Evolutionary conservation across 1,140 invertebrate species (phyloP).

Genomic region (Berghia stephanieae): DNA sequence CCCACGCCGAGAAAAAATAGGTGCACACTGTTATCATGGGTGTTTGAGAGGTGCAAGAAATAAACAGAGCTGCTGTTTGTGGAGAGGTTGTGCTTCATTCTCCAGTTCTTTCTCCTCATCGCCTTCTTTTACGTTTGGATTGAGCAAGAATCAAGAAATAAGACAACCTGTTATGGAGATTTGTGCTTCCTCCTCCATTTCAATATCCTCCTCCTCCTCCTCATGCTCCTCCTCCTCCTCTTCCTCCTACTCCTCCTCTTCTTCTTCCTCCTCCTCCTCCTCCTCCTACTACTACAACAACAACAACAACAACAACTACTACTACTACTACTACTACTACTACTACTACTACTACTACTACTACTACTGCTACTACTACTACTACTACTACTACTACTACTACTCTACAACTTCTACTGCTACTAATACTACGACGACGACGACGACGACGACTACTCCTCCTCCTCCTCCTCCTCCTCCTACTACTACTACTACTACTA

Average conservation of each 20-base stretch:
- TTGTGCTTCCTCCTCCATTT: conserved; percentile 22
- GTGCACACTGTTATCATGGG: too few relatives aligned
- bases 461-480: too few relatives aligned
- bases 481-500: too few relatives aligned
- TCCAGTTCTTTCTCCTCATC: too few relatives aligned
- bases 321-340: conserved; percentile 28
- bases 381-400: conserved; percentile 37
- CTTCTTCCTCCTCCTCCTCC: conserved; percentile 33
- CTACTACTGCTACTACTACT: conserved; percentile 34
- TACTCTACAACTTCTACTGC: conserved; percentile 34
- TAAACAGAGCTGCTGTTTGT: too few relatives aligned
- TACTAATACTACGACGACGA: conserved; percentile 35
- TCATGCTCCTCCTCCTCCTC: conserved; percentile 34
- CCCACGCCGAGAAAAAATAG: too few relatives aligned
- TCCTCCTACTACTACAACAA: conserved; percentile 31
- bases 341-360: conserved; percentile 29
- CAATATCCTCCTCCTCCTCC: conserved; percentile 33
- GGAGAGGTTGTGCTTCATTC: too few relatives aligned
- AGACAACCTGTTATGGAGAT: neutral
- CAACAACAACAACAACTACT: conserved; percentile 24
- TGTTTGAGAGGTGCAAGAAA: too few relatives aligned
- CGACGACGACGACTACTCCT: conserved; percentile 33
- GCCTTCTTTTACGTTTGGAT: too few relatives aligned
- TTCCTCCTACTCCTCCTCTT: conserved; percentile 36
- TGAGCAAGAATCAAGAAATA: too few relatives aligned